Conservation (phyloP, 2,797 vertebrate species). For the Myiotriccus ornatus region DNA sequence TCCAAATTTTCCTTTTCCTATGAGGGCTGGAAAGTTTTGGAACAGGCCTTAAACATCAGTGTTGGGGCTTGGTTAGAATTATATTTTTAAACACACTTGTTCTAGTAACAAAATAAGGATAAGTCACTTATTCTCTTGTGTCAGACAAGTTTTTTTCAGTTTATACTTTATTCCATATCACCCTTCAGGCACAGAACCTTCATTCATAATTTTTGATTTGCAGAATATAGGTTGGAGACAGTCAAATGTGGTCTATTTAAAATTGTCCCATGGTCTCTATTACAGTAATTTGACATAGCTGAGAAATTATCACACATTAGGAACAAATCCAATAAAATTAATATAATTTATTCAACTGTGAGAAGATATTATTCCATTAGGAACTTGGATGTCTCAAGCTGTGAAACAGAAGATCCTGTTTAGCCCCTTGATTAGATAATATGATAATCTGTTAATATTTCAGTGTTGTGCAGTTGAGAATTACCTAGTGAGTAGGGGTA, state of each 20-base stretch:
- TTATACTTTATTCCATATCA: not conserved
- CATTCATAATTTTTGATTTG: not conserved
- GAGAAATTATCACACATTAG: not conserved
- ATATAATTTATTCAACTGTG: not conserved
- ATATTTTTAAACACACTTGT: not conserved
- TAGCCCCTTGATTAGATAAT: not conserved
- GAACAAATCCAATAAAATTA: not conserved
- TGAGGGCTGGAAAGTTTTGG: not conserved
- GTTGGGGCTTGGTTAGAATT: not conserved
- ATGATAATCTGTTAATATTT: not conserved
- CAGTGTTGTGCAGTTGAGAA: not conserved
- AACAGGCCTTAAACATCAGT: not conserved
- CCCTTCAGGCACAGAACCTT: not conserved
- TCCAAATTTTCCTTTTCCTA: not conserved
- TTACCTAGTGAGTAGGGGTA: not conserved
- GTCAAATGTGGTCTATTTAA: not conserved
- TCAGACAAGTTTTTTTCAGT: not conserved
- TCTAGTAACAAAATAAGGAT: not conserved
- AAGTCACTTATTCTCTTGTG: not conserved
- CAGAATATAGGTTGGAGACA: not conserved
- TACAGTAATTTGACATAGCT: not conserved
- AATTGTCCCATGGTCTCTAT: not conserved
- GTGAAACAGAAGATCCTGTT: not conserved
- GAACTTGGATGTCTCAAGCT: not conserved
- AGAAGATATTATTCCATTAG: not conserved